phyloP scores from a whole-genome alignment of 2,888 invertebrate species.

The Abscondita cerata region DNA sequence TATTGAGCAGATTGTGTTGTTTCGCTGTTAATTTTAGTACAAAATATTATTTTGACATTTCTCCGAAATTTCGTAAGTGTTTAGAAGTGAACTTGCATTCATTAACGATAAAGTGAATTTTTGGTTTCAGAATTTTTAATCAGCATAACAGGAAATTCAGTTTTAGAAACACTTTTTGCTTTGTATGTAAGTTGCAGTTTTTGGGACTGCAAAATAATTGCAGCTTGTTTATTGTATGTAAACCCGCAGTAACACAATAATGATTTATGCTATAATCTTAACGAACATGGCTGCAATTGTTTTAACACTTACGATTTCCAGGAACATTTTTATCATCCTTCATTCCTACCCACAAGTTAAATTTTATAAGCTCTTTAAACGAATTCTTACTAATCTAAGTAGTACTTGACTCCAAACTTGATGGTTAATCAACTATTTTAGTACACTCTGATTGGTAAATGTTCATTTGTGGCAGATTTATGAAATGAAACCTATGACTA shows the following conservation, averaged over 20 bases:
- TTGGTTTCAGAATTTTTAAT: conserved; percentile 6
- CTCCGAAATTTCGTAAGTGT: conserved; percentile 27
- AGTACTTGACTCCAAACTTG: not conserved
- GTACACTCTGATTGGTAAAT: conserved; percentile 44
- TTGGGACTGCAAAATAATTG: conserved; percentile 9
- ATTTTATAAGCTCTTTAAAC: conserved; percentile 18
- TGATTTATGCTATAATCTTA: not conserved
- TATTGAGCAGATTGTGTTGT: too few relatives aligned
- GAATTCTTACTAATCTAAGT: conserved; percentile 23
- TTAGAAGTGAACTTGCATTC: conserved; percentile 24
- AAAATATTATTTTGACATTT: conserved; percentile 20
- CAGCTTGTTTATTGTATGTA: conserved; percentile 17
- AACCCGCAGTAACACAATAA: not conserved
- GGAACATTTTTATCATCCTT: conserved; percentile 21
- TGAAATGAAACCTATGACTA: conserved; percentile 51
- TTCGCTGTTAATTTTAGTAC: not conserved
- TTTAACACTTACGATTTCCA: conserved; percentile 28
- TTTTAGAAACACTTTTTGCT: conserved; percentile 20
- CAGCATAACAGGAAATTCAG: not conserved
- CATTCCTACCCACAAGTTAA: conserved; percentile 15
- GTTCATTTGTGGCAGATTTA: conserved; percentile 46
- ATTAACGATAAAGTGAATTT: conserved; percentile 20
- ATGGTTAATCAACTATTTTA: conserved; percentile 8
- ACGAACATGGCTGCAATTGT: conserved; percentile 17
- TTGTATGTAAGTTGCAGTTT: conserved; percentile 23